Conservation (phyloP, 2,113 vertebrate species). For the Symphodus melops region DNA sequence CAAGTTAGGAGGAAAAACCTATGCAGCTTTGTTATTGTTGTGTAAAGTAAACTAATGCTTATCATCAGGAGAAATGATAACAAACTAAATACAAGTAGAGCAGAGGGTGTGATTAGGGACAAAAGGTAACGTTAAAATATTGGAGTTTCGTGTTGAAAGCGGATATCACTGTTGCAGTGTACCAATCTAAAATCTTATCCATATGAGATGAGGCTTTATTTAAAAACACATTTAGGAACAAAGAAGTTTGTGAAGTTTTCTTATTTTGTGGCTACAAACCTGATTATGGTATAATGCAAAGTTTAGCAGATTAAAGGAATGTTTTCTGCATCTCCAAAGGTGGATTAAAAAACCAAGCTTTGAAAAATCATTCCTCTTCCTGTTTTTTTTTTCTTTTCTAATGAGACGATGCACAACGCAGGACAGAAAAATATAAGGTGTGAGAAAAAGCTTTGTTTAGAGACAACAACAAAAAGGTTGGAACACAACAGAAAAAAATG, state of each 20-base stretch:
- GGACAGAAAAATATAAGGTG: neutral
- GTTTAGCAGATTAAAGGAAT: conserved; percentile 27
- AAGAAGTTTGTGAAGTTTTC: conserved; percentile 28
- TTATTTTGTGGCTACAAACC: conserved; percentile 26
- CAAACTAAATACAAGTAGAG: conserved; percentile 2
- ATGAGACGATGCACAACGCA: neutral
- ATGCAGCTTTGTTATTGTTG: conserved; percentile 16
- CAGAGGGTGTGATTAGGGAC: neutral
- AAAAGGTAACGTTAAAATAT: conserved; percentile 8
- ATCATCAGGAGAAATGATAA: conserved; percentile 14
- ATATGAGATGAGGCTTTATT: neutral
- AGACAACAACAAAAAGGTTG: too few relatives aligned
- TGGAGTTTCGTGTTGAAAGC: conserved; percentile 7
- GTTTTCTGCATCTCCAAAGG: conserved; percentile 18
- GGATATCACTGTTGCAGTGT: neutral
- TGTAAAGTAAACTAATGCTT: conserved; percentile 4
- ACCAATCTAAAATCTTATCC: conserved; percentile 31
- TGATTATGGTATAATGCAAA: conserved; percentile 35
- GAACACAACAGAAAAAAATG: too few relatives aligned
- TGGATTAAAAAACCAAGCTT: neutral
- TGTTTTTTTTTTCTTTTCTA: neutral
- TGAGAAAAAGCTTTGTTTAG: too few relatives aligned
- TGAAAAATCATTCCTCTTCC: neutral
- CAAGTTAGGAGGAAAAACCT: neutral
- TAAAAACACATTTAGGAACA: conserved; percentile 19